Base-by-base conservation (phyloP, 2,888 invertebrate species). In the Spisula solida region DNA sequence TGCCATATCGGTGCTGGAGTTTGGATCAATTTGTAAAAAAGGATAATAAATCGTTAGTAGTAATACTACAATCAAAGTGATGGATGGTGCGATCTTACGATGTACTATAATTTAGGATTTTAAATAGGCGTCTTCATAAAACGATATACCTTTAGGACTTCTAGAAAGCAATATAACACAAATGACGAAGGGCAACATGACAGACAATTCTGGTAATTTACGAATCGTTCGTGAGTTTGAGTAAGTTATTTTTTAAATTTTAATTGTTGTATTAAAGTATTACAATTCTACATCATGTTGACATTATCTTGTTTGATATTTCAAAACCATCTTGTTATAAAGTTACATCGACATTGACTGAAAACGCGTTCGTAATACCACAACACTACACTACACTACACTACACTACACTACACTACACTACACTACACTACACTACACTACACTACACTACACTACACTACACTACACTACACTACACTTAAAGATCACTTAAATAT, bases 151-250 rank as follows among this genome's bases (percentile, higher is more conserved):
- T 31, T 31, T 31, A 18, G 4, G 25, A 75, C 25, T 75, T 25
- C 31, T 34, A 12, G 29, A 25, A 6, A 31, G 18, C 34, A 18
- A 34, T 14, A 34, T 18, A 14, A 75, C 75, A 18, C 75, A 75
- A 34, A 75, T 75, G 75, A 75, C 75, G 75, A 75, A 81, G 70
- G 66, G 70, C n/a, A 86, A 86, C 5, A 81, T 86, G 86, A 81
- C 66, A 47, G 86, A 81, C 16, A 31, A 75, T 16, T 75, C 75
- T 66, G n/a, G 60, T 12, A 70, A 70, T 5, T 34, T 86, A 66
- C 47, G 82, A 75, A 86, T 86, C 14, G 86, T 86, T 10, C 81
- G 86, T 10, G 78, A 82, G 14, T 86, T 86, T 56, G 82, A 86
- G 86, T 86, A 78, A 82, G 86, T 86, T n/a, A 0, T 48, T n/a